These are phyloP conservation scores for Enteromius fasciolatus DNA, from an alignment of 2,797 vertebrate genomes.

Conservation along the genomic window DNA sequence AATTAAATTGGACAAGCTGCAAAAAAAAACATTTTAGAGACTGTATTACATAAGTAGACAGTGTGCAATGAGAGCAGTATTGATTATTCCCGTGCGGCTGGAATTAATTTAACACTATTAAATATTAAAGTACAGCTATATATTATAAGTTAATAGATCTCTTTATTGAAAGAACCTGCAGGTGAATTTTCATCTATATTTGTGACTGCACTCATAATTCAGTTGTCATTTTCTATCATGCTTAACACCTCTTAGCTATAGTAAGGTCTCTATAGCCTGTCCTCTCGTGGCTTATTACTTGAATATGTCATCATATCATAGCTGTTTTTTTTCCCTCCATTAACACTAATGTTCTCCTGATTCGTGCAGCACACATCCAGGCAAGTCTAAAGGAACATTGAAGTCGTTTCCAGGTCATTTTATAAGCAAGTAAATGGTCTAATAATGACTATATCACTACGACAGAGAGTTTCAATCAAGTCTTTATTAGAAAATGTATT, in stretches of 20 bases:
- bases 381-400: neutral
- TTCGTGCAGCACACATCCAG: constrained; percentile 14
- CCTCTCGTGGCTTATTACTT: constrained; percentile 22
- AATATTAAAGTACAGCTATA: neutral
- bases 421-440: neutral
- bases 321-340: constrained; percentile 1
- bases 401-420: constrained; percentile 19
- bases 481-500: neutral
- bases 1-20: neutral
- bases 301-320: constrained; percentile 15
- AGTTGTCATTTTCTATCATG: neutral
- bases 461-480: neutral
- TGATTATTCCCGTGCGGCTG: neutral
- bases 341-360: constrained; percentile 19
- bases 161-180: neutral
- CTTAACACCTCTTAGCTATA: neutral
- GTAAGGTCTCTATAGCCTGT: neutral
- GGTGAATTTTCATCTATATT: neutral
- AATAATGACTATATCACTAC: neutral
- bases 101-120: neutral
- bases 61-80: neutral
- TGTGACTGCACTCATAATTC: neutral
- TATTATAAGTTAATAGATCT: neutral
- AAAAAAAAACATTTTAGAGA: neutral
- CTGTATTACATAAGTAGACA: neutral